Conservation (phyloP, 2,888 invertebrate species). For the Drosophila paramelanica region DNA sequence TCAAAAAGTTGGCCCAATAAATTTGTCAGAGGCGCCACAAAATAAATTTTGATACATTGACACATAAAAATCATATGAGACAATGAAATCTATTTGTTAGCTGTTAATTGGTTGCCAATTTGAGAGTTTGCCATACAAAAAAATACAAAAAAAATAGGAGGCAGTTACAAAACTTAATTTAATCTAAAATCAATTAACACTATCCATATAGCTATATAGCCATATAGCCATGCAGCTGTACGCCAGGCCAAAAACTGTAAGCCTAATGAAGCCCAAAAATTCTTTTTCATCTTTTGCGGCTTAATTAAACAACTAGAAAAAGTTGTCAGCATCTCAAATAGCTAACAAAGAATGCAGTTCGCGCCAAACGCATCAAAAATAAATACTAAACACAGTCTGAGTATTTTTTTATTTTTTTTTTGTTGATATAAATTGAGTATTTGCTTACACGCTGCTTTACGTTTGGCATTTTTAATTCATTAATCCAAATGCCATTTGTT, state of each 20-base stretch:
- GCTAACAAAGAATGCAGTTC: slow-evolving; percentile 66
- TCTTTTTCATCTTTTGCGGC: slow-evolving; percentile 64
- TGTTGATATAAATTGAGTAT: slow-evolving; percentile 18
- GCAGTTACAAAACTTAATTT: slow-evolving; percentile 57
- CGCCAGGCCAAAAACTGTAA: slow-evolving; percentile 23
- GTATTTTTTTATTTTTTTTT: slow-evolving; percentile 15
- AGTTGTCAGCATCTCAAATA: slow-evolving; percentile 38
- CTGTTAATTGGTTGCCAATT: slow-evolving; percentile 74
- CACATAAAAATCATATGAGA: slow-evolving; percentile 41
- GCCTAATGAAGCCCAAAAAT: slow-evolving; percentile 66
- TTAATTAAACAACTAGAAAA: slow-evolving; percentile 65
- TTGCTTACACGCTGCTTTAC: slow-evolving; percentile 47
- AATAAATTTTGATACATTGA: slow-evolving; percentile 48
- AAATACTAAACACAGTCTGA: slow-evolving; percentile 32
- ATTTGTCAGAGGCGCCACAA: slow-evolving; percentile 53
- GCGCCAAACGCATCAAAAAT: slow-evolving; percentile 40
- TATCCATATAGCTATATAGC: slow-evolving; percentile 32
- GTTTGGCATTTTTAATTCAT: slow-evolving; percentile 59
- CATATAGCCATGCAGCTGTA: slow-evolving; percentile 23
- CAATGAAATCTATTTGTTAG: slow-evolving; percentile 72
- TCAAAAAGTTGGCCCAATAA: slow-evolving; percentile 25
- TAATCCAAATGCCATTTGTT: slow-evolving; percentile 69
- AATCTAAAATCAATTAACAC: slow-evolving; percentile 59
- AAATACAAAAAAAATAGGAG: slow-evolving; percentile 8
- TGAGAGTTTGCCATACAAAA: slow-evolving; percentile 8